phyloP scores from a whole-genome alignment of 2,888 invertebrate species.

The Antitype chi region DNA sequence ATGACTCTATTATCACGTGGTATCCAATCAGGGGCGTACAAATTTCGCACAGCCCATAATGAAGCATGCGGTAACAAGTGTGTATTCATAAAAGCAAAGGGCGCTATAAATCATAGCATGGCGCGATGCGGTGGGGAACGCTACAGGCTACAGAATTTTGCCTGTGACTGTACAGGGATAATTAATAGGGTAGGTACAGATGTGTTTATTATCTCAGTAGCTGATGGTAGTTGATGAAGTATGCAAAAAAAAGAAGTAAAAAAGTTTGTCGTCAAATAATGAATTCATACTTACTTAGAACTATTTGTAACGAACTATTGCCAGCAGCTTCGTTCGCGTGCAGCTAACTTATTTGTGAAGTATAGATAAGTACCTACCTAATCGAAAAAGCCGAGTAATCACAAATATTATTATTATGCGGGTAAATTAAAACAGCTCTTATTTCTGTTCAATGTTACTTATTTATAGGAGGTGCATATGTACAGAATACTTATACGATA shows the following conservation, averaged over 20 bases:
- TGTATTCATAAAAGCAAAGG: constrained; percentile 88
- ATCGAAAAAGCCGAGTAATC: background rate
- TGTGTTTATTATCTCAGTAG: constrained; percentile 14
- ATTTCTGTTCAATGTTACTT: background rate
- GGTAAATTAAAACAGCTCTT: background rate
- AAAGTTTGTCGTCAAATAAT: background rate
- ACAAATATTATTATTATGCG: background rate
- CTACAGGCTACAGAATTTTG: constrained; percentile 68
- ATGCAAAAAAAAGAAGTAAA: background rate
- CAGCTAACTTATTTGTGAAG: no score
- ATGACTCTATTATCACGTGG: constrained; percentile 84
- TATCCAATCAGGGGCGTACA: constrained; percentile 87
- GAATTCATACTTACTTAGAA: background rate
- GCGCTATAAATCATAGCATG: constrained; percentile 86
- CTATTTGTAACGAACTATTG: no score
- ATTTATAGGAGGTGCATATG: background rate
- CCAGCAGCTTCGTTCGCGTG: no score
- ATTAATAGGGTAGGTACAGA: constrained; percentile 34
- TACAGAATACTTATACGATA: no score
- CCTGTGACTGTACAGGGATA: constrained; percentile 71
- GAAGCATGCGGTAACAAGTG: constrained; percentile 88
- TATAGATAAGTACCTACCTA: no score
- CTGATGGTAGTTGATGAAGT: background rate
- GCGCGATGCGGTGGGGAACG: constrained; percentile 55
- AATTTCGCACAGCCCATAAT: constrained; percentile 85